Base-by-base conservation (phyloP, 2,888 invertebrate genomes). In the Drosophila colorata region DNA sequence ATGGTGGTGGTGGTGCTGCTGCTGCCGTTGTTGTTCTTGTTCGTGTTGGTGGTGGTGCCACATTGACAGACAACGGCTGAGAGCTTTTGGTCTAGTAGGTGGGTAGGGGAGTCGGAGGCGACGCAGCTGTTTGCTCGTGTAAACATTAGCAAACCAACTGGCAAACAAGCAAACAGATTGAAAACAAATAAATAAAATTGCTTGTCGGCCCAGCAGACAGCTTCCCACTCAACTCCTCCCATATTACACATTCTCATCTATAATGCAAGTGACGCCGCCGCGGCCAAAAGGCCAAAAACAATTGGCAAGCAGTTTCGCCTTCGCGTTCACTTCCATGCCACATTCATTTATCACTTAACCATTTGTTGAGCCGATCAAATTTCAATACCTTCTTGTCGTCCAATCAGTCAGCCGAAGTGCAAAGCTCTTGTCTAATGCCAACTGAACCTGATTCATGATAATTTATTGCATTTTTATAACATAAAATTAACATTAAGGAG, bases 121-220 rank as follows among this genome's bases (percentile, higher is more conserved):
- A 16, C 61, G 55, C 35, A 48, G 63, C 41, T 87, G 79, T 85
- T 83, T 87, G 88, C 80, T 76, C 83, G 86, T 87, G 83, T 86
- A 85, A 83, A 83, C 83, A 83, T 83, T 87, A 82, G 88, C 82
- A 87, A 83, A 87, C 83, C 83, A 85, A 83, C 83, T 82, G 84
- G 82, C 83, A 83, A 87, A 87, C 83, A 83, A 77, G 86, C 83
- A 87, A 83, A 83, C 83, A 87, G 83, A 83, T 83, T 83, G 83
- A 83, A 83, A 87, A 87, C 83, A 83, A 83, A 83, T 83, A 83
- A 85, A 83, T 87, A 84, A 77, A 78, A 77, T 77, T 75, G 74
- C 74, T 78, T 68, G 74, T 75, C 74, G 73, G 68, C 73, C 78
- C 73, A 66, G 72, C 74, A 77, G 77, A 69, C 69, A 68, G 52